Conservation (phyloP, 2,113 vertebrate species). For the Elachura formosa region DNA sequence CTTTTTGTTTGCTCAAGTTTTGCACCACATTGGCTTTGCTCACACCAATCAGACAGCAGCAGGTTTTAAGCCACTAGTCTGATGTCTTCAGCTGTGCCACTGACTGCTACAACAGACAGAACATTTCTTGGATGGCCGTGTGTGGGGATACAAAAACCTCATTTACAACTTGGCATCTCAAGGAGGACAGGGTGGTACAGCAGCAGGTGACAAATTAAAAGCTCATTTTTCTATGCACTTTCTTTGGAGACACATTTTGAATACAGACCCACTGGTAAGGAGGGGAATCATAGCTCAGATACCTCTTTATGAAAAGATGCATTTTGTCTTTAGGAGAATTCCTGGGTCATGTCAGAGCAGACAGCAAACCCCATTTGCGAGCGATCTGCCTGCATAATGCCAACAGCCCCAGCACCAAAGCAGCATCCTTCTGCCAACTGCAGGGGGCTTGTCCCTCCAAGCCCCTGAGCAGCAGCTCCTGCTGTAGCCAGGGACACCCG, state of each 20-base stretch:
- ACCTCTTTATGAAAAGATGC: neutral
- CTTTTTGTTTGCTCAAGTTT: neutral
- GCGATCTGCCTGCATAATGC: neutral
- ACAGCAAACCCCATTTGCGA: neutral
- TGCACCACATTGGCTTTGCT: neutral
- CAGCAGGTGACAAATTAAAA: constrained; percentile 55
- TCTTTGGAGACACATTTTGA: constrained; percentile 8
- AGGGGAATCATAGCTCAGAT: neutral
- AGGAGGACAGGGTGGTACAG: constrained; percentile 20
- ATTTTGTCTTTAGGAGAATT: neutral
- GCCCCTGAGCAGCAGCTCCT: neutral
- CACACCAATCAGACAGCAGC: neutral
- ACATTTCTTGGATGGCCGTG: neutral
- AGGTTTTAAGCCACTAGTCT: neutral
- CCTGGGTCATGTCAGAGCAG: neutral
- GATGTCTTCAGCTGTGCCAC: constrained; percentile 23
- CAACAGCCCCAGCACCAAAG: neutral
- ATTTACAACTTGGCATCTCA: constrained; percentile 34
- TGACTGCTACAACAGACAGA: neutral
- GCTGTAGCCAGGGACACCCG: neutral
- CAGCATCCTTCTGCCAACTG: neutral
- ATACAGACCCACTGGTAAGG: neutral
- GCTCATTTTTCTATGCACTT: constrained; percentile 34
- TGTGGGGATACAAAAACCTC: constrained; percentile 13
- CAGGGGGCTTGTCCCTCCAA: neutral